phyloP scores from a whole-genome alignment of 2,113 vertebrate species.

The Merops nubicus region DNA sequence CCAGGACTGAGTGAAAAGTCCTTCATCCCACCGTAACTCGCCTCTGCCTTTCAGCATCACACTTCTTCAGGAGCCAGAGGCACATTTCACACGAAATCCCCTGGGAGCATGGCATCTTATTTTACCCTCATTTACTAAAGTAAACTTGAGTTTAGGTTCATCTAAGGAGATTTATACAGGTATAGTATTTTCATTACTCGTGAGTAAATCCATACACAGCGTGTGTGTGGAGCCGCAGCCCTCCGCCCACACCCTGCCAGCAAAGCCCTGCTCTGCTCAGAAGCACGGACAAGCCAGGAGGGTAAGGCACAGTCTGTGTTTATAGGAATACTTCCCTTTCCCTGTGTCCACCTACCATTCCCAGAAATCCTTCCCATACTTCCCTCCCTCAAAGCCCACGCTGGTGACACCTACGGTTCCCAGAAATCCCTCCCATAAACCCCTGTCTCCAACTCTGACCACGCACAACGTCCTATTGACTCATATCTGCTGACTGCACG shows the following conservation, averaged over 20 bases:
- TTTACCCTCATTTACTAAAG: background rate
- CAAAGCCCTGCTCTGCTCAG: background rate
- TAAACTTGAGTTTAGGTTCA: background rate
- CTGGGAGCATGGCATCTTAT: background rate
- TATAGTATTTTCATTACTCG: fast-evolving
- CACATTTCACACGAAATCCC: no score
- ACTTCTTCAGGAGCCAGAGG: background rate
- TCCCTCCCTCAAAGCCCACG: fast-evolving
- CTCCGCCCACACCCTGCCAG: background rate
- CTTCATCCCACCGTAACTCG: background rate
- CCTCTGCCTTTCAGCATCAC: background rate
- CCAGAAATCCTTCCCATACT: background rate
- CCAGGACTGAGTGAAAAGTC: background rate
- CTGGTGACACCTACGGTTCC: fast-evolving
- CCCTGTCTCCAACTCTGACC: background rate
- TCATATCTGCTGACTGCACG: fast-evolving
- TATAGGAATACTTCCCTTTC: background rate
- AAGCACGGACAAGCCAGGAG: fast-evolving
- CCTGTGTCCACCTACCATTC: background rate
- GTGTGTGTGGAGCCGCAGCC: background rate
- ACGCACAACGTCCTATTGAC: background rate
- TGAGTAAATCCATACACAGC: background rate
- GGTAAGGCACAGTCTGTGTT: fast-evolving
- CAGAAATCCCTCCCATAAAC: background rate
- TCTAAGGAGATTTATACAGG: background rate